Percentiles rank a stretch among this genome's conserved stretches.
Evolutionary conservation across 2,888 invertebrate species (phyloP).

Genomic region (Scotopteryx bipunctaria): DNA sequence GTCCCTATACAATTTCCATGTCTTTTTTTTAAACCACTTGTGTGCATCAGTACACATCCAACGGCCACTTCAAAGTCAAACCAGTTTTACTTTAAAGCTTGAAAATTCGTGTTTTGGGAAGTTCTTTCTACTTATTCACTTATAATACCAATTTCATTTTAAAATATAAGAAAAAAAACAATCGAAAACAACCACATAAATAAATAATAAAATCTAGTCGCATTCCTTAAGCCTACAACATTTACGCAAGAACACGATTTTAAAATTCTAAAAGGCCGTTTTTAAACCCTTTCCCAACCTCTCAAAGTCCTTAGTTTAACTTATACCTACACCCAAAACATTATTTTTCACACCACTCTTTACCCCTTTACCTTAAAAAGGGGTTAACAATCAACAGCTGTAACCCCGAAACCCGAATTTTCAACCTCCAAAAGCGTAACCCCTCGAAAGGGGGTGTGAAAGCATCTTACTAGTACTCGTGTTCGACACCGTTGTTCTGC

Average conservation of each 20-base stretch:
- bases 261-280: neutral
- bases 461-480: conserved; percentile 75
- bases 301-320: neutral
- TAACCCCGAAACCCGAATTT: conserved; percentile 8
- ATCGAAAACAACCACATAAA: no score
- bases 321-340: neutral
- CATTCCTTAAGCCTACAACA: no score
- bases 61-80: conserved; percentile 21
- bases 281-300: neutral
- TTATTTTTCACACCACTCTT: neutral
- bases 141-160: no score
- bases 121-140: neutral
- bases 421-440: neutral
- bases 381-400: neutral
- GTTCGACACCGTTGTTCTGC: conserved; percentile 72
- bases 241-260: neutral
- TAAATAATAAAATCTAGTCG: no score
- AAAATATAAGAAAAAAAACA: no score
- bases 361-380: neutral
- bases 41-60: conserved; percentile 27
- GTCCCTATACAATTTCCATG: conserved; percentile 66
- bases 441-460: conserved; percentile 4
- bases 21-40: conserved; percentile 65
- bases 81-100: conserved; percentile 2
- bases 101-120: conserved; percentile 13